These are phyloP conservation scores for Fringilla coelebs DNA, from an alignment of 2,797 vertebrate genomes.

Conservation along the genomic window DNA sequence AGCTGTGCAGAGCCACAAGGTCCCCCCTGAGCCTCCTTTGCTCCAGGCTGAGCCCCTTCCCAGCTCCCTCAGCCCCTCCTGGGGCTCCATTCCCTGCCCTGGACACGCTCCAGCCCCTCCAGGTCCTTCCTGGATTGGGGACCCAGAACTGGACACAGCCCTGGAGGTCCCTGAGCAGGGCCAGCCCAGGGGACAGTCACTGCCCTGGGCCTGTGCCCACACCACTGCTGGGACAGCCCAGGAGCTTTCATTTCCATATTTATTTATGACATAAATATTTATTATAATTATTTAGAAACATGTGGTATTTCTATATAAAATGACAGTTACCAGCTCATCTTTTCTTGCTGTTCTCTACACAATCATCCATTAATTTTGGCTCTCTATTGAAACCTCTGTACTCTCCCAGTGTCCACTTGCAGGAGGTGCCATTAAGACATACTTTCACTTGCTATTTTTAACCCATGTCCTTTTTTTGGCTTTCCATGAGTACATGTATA, in stretches of 20 bases:
- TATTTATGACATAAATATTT: background rate
- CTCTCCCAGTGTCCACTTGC: background rate
- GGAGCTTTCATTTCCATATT: background rate
- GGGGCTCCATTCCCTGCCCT: background rate
- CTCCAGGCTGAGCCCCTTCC: background rate
- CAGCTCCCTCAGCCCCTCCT: background rate
- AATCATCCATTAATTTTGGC: background rate
- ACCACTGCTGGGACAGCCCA: background rate
- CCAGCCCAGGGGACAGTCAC: fast-evolving
- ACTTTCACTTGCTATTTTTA: constrained; percentile 28
- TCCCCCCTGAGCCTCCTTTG: background rate
- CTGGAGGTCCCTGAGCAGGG: background rate
- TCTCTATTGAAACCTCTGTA: background rate
- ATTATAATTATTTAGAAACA: background rate
- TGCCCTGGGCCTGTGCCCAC: background rate
- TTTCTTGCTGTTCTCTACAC: background rate
- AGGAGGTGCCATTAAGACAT: background rate
- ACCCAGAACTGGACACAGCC: background rate
- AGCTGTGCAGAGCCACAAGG: background rate
- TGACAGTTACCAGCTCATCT: background rate
- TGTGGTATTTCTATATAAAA: background rate
- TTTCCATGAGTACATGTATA: background rate
- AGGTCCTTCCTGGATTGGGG: background rate
- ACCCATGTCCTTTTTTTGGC: background rate
- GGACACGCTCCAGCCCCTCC: background rate